Conservation (phyloP, 2,888 invertebrate genomes). For the Erpobdella octoculata region DNA sequence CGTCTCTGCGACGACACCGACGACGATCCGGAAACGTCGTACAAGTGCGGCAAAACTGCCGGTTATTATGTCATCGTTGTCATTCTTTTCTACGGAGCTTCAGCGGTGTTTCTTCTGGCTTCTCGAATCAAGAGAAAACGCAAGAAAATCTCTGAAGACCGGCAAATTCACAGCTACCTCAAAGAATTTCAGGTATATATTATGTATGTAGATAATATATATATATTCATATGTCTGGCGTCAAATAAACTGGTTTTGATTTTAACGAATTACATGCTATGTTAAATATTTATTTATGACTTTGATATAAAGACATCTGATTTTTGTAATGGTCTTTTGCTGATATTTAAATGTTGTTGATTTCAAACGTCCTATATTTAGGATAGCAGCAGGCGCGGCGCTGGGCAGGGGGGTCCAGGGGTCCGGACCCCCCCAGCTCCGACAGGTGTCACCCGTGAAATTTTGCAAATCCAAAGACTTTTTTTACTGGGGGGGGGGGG, state of each 20-base stretch:
- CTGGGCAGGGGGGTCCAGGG: too few species aligned
- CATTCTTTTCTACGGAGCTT: conserved; percentile 48
- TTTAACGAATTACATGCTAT: not conserved
- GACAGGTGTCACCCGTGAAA: too few species aligned
- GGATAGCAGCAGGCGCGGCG: too few species aligned
- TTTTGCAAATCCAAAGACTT: too few species aligned
- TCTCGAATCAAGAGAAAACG: conserved; percentile 44
- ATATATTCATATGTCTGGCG: not conserved
- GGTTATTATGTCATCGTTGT: conserved; percentile 49
- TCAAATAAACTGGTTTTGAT: not conserved
- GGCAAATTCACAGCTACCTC: conserved; percentile 37
- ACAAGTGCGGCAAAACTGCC: conserved; percentile 39
- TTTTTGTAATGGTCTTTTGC: not conserved
- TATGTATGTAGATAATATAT: not conserved
- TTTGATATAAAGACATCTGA: not conserved
- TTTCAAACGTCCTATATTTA: too few species aligned
- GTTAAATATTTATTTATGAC: not conserved
- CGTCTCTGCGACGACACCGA: not conserved
- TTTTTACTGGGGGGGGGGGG: too few species aligned
- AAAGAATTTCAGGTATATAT: conserved; percentile 32
- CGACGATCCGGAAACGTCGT: not conserved
- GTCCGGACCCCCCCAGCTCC: too few species aligned
- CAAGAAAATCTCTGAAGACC: conserved; percentile 34
- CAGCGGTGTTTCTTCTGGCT: conserved; percentile 50
- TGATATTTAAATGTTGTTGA: too few species aligned